A percentile compares a stretch with the other conserved stretches of the same genome.
These are phyloP conservation scores for Tigriopus japonicus DNA, from an alignment of 1,140 invertebrate genomes.

Conservation along the genomic window DNA sequence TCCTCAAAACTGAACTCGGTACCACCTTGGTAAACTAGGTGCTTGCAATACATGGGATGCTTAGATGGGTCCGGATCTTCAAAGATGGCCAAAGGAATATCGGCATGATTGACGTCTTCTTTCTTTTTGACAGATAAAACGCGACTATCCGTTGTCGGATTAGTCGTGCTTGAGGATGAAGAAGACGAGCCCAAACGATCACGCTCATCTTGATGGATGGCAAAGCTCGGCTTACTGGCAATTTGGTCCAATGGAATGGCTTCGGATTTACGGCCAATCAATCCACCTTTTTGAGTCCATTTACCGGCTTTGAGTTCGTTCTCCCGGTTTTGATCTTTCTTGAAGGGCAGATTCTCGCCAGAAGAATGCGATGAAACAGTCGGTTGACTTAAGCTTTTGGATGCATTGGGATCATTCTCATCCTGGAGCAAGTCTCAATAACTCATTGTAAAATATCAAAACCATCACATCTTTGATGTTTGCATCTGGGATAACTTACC, in stretches of 20 bases:
- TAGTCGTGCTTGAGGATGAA: neutral
- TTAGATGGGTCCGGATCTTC: conserved; percentile 25
- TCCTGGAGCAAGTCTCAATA: neutral
- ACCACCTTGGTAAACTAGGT: conserved; percentile 26
- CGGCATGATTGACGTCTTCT: conserved; percentile 4
- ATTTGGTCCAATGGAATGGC: conserved; percentile 4
- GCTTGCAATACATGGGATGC: conserved; percentile 29
- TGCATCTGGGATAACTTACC: too few species aligned
- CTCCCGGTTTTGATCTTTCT: neutral
- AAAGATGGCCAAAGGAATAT: conserved; percentile 21
- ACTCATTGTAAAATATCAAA: too few species aligned
- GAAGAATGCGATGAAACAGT: neutral
- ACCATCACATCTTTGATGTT: too few species aligned
- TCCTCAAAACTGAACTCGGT: conserved; percentile 37
- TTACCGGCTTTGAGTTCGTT: neutral
- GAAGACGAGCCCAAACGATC: neutral
- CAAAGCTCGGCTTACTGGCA: neutral
- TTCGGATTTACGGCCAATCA: neutral
- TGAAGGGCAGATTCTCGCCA: neutral
- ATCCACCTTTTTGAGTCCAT: neutral
- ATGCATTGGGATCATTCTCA: neutral
- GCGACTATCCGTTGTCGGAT: neutral
- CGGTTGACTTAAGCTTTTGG: neutral
- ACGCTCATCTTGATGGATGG: conserved; percentile 7
- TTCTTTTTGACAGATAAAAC: conserved; percentile 6